Percentiles rank a stretch among this genome's conserved stretches.
Conservation (phyloP, 2,113 vertebrate species). For the Bufo bufo region DNA sequence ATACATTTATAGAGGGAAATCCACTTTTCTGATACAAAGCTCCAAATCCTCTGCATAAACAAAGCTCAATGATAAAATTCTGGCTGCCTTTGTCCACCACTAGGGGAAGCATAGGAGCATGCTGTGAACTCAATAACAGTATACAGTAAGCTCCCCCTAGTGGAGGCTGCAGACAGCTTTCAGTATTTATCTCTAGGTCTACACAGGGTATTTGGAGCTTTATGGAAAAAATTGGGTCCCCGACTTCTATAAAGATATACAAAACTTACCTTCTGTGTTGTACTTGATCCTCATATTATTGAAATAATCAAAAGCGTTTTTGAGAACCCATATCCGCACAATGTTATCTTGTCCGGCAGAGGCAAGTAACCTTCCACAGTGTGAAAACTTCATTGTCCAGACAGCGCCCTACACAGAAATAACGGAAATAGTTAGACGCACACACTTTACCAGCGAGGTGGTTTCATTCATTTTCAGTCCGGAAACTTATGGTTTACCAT, state of each 20-base stretch:
- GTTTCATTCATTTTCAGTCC: not conserved
- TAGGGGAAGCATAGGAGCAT: too few relatives aligned
- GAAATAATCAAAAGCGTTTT: conserved; percentile 97
- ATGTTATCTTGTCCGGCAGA: conserved; percentile 96
- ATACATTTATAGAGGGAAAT: too few relatives aligned
- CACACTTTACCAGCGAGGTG: not conserved
- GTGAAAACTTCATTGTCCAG: conserved; percentile 99
- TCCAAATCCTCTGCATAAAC: too few relatives aligned
- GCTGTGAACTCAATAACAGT: too few relatives aligned
- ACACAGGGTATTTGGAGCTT: too few relatives aligned
- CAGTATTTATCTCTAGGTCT: too few relatives aligned
- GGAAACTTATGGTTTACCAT: conserved; percentile 76
- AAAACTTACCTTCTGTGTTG: conserved; percentile 90
- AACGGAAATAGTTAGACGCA: conserved; percentile 27
- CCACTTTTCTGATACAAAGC: too few relatives aligned
- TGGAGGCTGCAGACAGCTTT: too few relatives aligned
- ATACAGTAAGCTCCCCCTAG: not conserved
- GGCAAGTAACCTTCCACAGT: conserved; percentile 93
- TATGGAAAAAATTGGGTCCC: too few relatives aligned
- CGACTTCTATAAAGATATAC: not conserved
- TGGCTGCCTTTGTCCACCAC: too few relatives aligned
- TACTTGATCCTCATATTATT: conserved; percentile 99
- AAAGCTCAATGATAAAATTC: too few relatives aligned
- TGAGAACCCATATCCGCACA: conserved; percentile 97
- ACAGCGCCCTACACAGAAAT: conserved; percentile 85